Base-by-base conservation (phyloP, 2,113 vertebrate species). In the Orycteropus afer region DNA sequence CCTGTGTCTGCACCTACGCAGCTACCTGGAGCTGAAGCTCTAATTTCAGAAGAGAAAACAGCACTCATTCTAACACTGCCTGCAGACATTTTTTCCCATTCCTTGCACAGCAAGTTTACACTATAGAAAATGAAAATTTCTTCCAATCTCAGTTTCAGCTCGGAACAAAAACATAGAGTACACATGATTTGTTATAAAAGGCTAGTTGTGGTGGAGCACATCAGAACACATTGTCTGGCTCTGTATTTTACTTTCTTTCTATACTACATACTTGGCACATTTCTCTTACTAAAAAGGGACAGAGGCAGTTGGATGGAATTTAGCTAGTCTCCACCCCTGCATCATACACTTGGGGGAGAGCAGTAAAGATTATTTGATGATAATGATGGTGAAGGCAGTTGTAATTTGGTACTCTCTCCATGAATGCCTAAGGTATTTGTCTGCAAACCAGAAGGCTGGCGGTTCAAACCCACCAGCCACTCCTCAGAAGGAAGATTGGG, bases 151-250 rank as follows among this genome's bases (percentile, higher is more conserved):
- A 82, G 67, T 80, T 94, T 85, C 76, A 91, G 47, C 40, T 91
- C 25, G 77, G 47, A 89, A 91, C n/a, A 90, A 63, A 97, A 97
- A 74, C 37, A 89, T 65, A 90, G 5, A 86, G n/a, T 87, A 27
- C 17, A 85, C 17, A 78, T 61, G 42, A 92, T 53, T 55, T 87
- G 65, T 11, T 91, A 14, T 74, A 84, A 92, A 82, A 90, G 10
- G 6, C 18, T 76, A 5, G n/a, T 71, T 91, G 45, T 69, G 12
- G 14, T 55, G 20, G 47, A 79, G 3, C 13, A 55, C 34, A 76
- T 45, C 23, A 29, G 20, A 77, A 88, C 17, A 32, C 32, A 93
- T 53, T 49, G 40, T 82, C 10, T 53, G 45, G 55, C 79, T 51
- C 29, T 78, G 71, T 32, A 59, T 47, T 91, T 90, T 87, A 67